Evolutionary conservation across 1,140 invertebrate genomes (phyloP).

Genomic region (Oscheius sp.): DNA sequence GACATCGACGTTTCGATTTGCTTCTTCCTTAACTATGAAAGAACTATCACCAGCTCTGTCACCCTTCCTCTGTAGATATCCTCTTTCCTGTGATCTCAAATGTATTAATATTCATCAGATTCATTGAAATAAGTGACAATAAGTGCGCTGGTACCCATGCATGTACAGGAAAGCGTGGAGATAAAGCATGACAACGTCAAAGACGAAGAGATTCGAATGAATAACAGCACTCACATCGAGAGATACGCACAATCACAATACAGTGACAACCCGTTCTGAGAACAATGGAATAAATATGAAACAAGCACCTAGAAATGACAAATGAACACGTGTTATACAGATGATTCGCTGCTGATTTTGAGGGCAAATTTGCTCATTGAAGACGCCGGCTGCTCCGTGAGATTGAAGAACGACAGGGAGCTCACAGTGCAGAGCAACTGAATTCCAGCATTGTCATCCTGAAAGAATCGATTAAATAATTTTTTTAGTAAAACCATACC

Average conservation of each 20-base stretch:
- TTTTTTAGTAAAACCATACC: constrained; percentile 1
- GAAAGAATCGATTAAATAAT: constrained; percentile 9
- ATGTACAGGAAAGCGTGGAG: too few species aligned
- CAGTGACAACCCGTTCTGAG: not conserved
- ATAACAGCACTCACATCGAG: too few species aligned
- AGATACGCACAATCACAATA: not conserved
- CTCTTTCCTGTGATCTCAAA: too few species aligned
- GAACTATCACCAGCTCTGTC: not conserved
- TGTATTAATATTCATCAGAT: too few species aligned
- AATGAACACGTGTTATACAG: constrained; percentile 11
- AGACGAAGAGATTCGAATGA: too few species aligned
- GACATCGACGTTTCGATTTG: not conserved
- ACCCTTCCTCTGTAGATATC: not conserved
- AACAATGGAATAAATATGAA: not conserved
- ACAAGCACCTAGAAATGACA: not conserved
- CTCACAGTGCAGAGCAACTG: constrained; percentile 82
- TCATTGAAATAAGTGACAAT: too few species aligned
- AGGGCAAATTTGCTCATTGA: constrained; percentile 15
- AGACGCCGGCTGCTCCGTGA: constrained; percentile 79
- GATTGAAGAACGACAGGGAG: constrained; percentile 82
- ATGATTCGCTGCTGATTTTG: constrained; percentile 34
- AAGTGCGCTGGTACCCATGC: too few species aligned
- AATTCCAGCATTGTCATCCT: constrained; percentile 63
- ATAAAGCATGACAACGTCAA: too few species aligned
- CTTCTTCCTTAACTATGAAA: not conserved